These are phyloP conservation scores for Aegypius monachus DNA, from an alignment of 2,113 vertebrate species.

Conservation along the genomic window DNA sequence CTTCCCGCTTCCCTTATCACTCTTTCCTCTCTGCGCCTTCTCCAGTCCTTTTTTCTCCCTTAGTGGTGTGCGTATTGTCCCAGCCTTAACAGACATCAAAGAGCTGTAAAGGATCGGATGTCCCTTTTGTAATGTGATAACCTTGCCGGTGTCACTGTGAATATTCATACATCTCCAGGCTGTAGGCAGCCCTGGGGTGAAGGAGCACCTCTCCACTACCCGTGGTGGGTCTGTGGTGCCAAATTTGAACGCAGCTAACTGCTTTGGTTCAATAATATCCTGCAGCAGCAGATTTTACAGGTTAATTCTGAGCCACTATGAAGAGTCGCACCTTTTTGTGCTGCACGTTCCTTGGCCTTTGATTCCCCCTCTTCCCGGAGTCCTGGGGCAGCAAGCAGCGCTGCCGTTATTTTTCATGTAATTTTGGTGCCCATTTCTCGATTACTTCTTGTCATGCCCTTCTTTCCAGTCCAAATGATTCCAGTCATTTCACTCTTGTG, in stretches of 20 bases:
- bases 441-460: neutral
- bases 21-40: neutral
- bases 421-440: neutral
- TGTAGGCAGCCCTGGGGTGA: conserved; percentile 2
- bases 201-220: neutral
- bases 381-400: neutral
- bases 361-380: neutral
- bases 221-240: neutral
- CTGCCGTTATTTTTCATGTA: neutral
- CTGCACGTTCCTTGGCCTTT: neutral
- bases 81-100: conserved; percentile 12
- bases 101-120: neutral
- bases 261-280: neutral
- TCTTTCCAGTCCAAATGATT: neutral
- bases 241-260: neutral
- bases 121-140: neutral
- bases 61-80: neutral
- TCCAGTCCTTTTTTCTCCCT: neutral
- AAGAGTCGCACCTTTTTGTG: neutral
- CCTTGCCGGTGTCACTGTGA: neutral
- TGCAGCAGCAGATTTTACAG: conserved; percentile 33
- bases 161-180: neutral
- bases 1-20: neutral
- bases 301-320: neutral
- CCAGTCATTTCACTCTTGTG: neutral